These are phyloP conservation scores for Apteryx owenii DNA, from an alignment of 2,113 vertebrate species.

Conservation along the genomic window DNA sequence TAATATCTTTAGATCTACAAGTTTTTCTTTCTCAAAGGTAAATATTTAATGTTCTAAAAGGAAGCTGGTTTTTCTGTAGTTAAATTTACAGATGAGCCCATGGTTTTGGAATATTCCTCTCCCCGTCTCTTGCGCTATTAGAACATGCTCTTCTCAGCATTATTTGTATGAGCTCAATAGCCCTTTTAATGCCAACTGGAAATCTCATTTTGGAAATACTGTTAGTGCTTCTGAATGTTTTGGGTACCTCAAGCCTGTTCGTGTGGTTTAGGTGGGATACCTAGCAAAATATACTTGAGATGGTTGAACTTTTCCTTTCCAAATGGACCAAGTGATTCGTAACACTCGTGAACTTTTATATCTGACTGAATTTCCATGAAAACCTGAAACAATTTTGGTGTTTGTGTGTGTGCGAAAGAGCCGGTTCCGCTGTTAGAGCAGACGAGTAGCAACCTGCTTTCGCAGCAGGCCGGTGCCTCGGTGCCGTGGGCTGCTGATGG, in stretches of 20 bases:
- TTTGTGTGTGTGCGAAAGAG: background rate
- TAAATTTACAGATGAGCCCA: background rate
- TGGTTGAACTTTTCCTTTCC: background rate
- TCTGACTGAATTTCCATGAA: background rate
- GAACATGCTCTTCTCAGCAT: background rate
- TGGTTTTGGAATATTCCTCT: background rate
- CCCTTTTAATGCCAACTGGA: background rate
- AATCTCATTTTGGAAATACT: background rate
- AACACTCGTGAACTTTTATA: background rate
- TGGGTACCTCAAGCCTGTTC: rapidly evolving
- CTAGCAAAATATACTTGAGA: background rate
- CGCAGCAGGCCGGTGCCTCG: rapidly evolving
- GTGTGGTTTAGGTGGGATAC: background rate
- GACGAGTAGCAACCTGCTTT: background rate
- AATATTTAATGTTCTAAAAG: background rate
- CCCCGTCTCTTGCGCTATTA: background rate
- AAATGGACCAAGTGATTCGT: background rate
- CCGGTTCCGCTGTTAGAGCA: rapidly evolving
- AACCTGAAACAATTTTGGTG: background rate
- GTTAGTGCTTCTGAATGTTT: background rate
- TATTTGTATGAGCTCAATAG: background rate
- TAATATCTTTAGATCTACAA: background rate
- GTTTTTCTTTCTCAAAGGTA: background rate
- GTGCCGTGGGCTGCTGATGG: rapidly evolving
- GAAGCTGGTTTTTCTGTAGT: background rate